A percentile compares a stretch with the other conserved stretches of the same genome.
phyloP scores from a whole-genome alignment of 2,888 invertebrate species.

The Toxonevra muliebris region DNA sequence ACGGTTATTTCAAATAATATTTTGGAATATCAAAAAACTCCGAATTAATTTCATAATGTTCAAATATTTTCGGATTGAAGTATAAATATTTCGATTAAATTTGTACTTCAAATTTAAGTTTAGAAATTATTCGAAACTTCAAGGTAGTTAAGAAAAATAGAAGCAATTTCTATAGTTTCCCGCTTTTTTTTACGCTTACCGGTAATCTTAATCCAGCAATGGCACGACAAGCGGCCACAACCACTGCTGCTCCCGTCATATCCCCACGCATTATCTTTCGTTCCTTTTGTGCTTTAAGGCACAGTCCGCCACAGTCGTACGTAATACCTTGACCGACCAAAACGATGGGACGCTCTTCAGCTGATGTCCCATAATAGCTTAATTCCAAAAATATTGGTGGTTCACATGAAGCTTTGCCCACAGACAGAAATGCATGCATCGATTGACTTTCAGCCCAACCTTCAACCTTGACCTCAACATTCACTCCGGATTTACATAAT shows the following conservation, averaged over 20 bases:
- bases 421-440: slow-evolving; percentile 82
- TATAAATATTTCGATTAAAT: not conserved
- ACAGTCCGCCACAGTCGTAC: slow-evolving; percentile 79
- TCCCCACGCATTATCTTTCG: slow-evolving; percentile 80
- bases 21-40: too few relatives aligned
- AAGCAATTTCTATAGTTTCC: too few relatives aligned
- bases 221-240: slow-evolving; percentile 75
- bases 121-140: too few relatives aligned
- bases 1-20: too few relatives aligned
- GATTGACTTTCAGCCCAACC: slow-evolving; percentile 81
- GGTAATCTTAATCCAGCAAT: slow-evolving; percentile 76
- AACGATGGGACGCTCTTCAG: slow-evolving; percentile 73
- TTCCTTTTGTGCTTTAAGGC: slow-evolving; percentile 69
- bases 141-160: too few relatives aligned
- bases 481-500: slow-evolving; percentile 60
- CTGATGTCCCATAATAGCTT: slow-evolving; percentile 74
- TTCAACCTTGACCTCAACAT: slow-evolving; percentile 60
- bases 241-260: slow-evolving; percentile 86
- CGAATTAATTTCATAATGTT: too few relatives aligned
- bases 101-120: not conserved
- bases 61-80: not conserved
- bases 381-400: slow-evolving; percentile 83
- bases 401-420: slow-evolving; percentile 79
- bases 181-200: slow-evolving; percentile 36
- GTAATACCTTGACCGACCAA: slow-evolving; percentile 77